These are phyloP conservation scores for Tachuris rubrigastra DNA, from an alignment of 2,113 vertebrate genomes.

Conservation along the genomic window DNA sequence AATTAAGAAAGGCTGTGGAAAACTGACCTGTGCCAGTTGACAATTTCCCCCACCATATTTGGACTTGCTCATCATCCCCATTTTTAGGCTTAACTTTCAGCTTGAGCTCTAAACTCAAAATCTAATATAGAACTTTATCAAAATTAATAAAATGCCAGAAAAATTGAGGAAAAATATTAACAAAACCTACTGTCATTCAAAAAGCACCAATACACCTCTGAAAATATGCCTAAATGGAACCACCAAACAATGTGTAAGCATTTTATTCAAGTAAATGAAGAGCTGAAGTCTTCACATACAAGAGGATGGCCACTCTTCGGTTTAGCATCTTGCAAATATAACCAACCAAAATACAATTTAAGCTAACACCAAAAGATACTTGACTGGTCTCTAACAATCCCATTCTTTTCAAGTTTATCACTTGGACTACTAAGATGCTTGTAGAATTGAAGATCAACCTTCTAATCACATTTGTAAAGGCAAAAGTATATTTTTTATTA, in stretches of 20 bases:
- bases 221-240: not conserved
- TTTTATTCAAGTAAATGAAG: not conserved
- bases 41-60: not conserved
- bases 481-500: not conserved
- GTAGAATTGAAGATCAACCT: not conserved
- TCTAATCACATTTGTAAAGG: not conserved
- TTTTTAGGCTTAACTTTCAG: not conserved
- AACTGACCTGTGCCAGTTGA: not conserved
- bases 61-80: not conserved
- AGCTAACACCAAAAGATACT: not conserved
- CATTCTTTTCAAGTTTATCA: not conserved
- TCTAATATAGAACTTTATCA: not conserved
- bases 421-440: not conserved
- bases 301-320: not conserved
- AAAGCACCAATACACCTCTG: not conserved
- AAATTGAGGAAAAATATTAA: not conserved
- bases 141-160: not conserved
- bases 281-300: not conserved
- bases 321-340: not conserved
- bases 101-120: not conserved
- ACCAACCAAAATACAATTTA: not conserved
- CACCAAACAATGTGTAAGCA: not conserved
- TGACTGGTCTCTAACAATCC: not conserved
- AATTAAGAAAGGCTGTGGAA: conserved; percentile 1
- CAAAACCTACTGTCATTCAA: not conserved